Evolutionary conservation across 2,797 vertebrate genomes (phyloP).

Genomic region (Cephalopachus bancanus): DNA sequence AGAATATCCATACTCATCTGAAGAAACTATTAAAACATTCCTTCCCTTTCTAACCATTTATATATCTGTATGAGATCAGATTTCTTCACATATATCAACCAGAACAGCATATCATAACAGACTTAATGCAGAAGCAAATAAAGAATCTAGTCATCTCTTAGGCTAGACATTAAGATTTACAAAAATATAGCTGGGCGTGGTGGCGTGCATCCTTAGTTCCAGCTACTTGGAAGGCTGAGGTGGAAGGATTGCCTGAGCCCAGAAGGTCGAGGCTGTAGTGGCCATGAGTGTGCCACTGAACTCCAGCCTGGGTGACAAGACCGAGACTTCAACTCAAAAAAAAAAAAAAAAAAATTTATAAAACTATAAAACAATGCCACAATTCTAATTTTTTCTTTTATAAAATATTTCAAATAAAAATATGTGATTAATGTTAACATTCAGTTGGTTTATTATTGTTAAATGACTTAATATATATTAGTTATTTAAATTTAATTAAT

Average conservation of each 20-base stretch:
- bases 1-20: conserved; percentile 2
- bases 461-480: background rate
- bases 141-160: conserved; percentile 48
- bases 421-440: background rate
- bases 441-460: conserved; percentile 12
- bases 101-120: background rate
- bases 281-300: no score
- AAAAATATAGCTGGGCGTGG: background rate
- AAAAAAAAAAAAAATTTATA: background rate
- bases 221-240: no score
- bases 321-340: no score
- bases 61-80: conserved; percentile 1
- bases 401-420: conserved; percentile 63
- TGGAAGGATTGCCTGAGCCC: no score
- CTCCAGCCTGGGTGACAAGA: no score
- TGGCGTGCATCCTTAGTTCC: no score
- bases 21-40: conserved; percentile 32
- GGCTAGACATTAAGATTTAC: background rate
- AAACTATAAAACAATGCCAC: conserved; percentile 2
- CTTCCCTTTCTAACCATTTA: conserved; percentile 6
- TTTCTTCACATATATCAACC: conserved; percentile 35
- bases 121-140: conserved; percentile 22
- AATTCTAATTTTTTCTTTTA: conserved; percentile 20
- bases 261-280: no score
- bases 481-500: background rate